Evolutionary conservation across 1,140 invertebrate genomes (phyloP).

Genomic region (Ylistrum balloti): DNA sequence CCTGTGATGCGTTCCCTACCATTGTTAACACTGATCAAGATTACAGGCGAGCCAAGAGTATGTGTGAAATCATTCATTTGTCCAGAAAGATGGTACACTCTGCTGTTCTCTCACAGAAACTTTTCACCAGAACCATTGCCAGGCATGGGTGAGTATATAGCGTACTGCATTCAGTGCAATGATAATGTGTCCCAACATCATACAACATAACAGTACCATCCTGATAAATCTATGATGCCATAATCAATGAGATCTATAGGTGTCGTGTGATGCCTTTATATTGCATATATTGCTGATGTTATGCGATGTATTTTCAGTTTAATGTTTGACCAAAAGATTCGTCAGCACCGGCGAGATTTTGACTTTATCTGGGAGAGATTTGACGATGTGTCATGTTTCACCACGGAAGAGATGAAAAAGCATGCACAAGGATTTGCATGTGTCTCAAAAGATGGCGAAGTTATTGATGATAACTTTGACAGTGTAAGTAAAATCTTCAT

Average conservation of each 20-base stretch:
- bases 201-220: no score
- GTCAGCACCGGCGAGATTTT: background rate
- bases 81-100: slow-evolving; percentile 6
- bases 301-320: background rate
- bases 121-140: background rate
- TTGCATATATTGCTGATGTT: no score
- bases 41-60: background rate
- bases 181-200: no score
- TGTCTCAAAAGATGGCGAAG: background rate
- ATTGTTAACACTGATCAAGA: background rate
- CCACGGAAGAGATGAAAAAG: slow-evolving; percentile 10
- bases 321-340: slow-evolving; percentile 14
- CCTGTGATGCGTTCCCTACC: background rate
- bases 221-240: no score
- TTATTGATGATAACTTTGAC: slow-evolving; percentile 11
- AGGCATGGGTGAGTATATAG: background rate
- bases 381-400: background rate
- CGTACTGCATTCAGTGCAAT: no score
- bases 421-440: slow-evolving; percentile 10
- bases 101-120: slow-evolving; percentile 1
- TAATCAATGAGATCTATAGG: no score
- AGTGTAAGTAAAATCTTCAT: background rate
- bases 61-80: slow-evolving; percentile 27
- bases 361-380: slow-evolving; percentile 27
- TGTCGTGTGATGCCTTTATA: no score